Base-by-base conservation (phyloP, 2,113 vertebrate species). In the Oceanites oceanicus region DNA sequence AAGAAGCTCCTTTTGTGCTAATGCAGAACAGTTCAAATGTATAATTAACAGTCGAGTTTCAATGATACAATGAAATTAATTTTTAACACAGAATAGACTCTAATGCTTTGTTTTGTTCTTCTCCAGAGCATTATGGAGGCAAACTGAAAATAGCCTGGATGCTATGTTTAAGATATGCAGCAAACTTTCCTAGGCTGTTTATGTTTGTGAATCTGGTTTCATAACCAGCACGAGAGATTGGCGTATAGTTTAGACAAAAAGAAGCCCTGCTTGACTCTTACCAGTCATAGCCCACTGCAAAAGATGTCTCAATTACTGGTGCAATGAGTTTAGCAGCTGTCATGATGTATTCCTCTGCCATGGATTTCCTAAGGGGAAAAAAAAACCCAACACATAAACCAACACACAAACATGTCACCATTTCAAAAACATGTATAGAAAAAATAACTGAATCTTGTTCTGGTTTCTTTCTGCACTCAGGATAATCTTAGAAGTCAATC, bases 331-430 rank as follows among this genome's bases (percentile, higher is more conserved):
- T 99, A 87, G 99, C 99, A 87, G 99, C 98, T 4, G 99, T 99
- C 99, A 99, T 99, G 94, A 99, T 99, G 95, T 98, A 99, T 95
- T 99, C 99, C 97, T 99, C 99, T 84, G 99, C 98, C 97, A 98
- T 97, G 68, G 98, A 97, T 98, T 99, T 99, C 94, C 99, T 99
- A 86, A 81, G 30, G 10, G 29, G 20, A 27, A 86, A 61, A 30
- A 40, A 66, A 20, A 62, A 3, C 0, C 5, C 11, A 30, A 38
- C 20, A 38, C 11, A 38, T 62, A 81, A 15, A 0, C 6, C 13
- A 89, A 56, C 2, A 65, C 21, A 81, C 27, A 58, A 70, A n/a
- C 10, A 65, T 2, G 3, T 22, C 38, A 86, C 11, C 11, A 65
- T 72, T 96, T 90, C 70, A 81, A 89, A 89, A 95, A 72, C 42